Evolutionary conservation across 2,797 vertebrate genomes (phyloP).

Genomic region (Atherinosoma microstoma): DNA sequence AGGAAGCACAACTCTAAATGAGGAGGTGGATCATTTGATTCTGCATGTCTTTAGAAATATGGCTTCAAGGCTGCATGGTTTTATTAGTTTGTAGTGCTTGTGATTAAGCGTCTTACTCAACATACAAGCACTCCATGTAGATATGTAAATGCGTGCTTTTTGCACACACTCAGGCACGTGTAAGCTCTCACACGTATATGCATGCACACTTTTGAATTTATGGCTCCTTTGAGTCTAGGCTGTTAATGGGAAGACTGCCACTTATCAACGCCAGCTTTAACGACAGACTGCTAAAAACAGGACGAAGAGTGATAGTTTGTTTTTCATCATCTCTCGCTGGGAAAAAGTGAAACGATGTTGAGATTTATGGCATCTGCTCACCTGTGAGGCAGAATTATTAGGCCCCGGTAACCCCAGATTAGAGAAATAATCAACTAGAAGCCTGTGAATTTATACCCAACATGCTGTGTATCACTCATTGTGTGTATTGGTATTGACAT

Average conservation of each 20-base stretch:
- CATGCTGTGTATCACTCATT: constrained; percentile 53
- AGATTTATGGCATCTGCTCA: constrained; percentile 71
- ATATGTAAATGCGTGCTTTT: constrained; percentile 25
- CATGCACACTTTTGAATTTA: constrained; percentile 69
- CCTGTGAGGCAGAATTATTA: constrained; percentile 78
- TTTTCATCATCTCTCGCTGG: constrained; percentile 77
- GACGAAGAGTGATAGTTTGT: constrained; percentile 81
- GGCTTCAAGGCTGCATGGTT: constrained; percentile 24
- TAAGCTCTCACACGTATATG: not conserved
- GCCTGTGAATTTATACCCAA: constrained; percentile 68
- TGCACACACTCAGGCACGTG: constrained; percentile 13
- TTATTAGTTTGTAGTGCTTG: constrained; percentile 32
- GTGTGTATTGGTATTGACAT: constrained; percentile 56
- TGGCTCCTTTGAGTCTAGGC: constrained; percentile 69
- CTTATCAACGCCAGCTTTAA: constrained; percentile 82
- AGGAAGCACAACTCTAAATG: constrained; percentile 2
- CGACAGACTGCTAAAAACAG: constrained; percentile 78
- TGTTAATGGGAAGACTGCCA: constrained; percentile 80
- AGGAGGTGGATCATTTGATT: constrained; percentile 27
- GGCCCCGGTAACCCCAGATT: constrained; percentile 72
- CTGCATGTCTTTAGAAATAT: constrained; percentile 21
- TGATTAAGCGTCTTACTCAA: constrained; percentile 43
- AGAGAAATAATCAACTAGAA: constrained; percentile 81
- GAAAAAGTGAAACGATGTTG: constrained; percentile 69
- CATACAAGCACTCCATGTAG: constrained; percentile 10